A percentile compares a stretch with the other conserved stretches of the same genome.
Conservation (phyloP, 2,888 invertebrate species). For the Drosophila atroscutellata region DNA sequence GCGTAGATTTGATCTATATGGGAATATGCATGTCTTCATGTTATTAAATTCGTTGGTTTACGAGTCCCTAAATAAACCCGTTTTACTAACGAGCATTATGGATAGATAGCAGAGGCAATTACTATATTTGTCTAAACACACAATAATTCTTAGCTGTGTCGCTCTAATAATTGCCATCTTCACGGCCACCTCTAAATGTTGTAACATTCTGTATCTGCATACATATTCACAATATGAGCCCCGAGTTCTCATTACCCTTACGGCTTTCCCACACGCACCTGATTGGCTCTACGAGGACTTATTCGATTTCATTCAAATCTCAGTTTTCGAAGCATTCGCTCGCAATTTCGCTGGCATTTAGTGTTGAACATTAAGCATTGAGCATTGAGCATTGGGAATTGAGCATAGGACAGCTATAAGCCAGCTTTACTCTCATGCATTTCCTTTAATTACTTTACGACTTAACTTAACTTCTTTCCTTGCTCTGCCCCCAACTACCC, state of each 20-base stretch:
- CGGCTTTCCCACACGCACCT: not conserved
- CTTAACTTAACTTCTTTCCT: conserved; percentile 3
- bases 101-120: not conserved
- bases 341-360: not conserved
- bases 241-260: not conserved
- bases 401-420: not conserved
- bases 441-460: conserved; percentile 42
- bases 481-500: not conserved
- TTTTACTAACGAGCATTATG: not conserved
- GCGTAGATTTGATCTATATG: not conserved
- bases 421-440: not conserved
- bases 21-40: not conserved
- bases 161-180: not conserved
- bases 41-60: not conserved
- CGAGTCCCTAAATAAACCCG: not conserved
- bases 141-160: not conserved
- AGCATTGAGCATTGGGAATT: not conserved
- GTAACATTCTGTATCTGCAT: not conserved
- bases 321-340: not conserved
- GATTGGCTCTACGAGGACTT: not conserved
- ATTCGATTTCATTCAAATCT: not conserved
- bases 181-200: not conserved
- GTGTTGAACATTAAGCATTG: not conserved
- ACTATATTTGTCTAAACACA: not conserved
- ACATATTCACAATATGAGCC: not conserved